Evolutionary conservation across 1,140 invertebrate species (phyloP), one percentile per base, ranked within the genome.

Genomic region (Drosophila lacertosa): DNA sequence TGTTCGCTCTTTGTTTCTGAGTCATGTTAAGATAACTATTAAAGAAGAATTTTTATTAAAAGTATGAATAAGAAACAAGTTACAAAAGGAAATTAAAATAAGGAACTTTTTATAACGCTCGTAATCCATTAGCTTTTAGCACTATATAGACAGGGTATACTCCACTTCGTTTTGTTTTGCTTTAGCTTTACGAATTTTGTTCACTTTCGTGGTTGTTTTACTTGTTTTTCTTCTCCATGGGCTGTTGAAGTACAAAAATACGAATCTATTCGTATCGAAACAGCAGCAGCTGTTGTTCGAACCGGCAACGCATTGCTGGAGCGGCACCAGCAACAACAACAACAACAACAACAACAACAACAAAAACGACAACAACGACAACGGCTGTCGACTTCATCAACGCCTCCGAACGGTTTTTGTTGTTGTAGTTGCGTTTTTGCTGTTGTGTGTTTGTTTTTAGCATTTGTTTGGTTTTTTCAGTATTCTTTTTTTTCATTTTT

Each of bases 371-470:
- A n/a, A 18, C 20, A 55, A 35, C 62, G 32, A 15, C 35, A 57
- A 42, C 64, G 64, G 44, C 68, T 76, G 80, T 54, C 69, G 57
- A 60, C 57, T 54, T 60, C 55, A 67, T 57, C 57, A 62, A 67
- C 51, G 57, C 50, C 59, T 62, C 45, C 45, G 45, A 40, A 58
- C 18, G 18, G 4, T 59, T 15, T 16, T 45, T 69, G 42, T 47
- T 37, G 22, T 39, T 60, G 44, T 22, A 22, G 13, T 29, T 20
- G 58, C 33, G 40, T 73, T 45, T 54, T 62, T 50, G 39, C 37
- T 60, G 64, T 77, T 73, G 35, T 80, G 53, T 80, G 72, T 81
- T 81, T 81, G 73, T 77, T 77, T 77, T 77, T 77, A 77, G 75
- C 60, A 71, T 77, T 77, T 67, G 59, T 77, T 65, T 54, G 48